Evolutionary conservation across 2,888 invertebrate genomes (phyloP).

Genomic region (Rambutsinella grinnellia): DNA sequence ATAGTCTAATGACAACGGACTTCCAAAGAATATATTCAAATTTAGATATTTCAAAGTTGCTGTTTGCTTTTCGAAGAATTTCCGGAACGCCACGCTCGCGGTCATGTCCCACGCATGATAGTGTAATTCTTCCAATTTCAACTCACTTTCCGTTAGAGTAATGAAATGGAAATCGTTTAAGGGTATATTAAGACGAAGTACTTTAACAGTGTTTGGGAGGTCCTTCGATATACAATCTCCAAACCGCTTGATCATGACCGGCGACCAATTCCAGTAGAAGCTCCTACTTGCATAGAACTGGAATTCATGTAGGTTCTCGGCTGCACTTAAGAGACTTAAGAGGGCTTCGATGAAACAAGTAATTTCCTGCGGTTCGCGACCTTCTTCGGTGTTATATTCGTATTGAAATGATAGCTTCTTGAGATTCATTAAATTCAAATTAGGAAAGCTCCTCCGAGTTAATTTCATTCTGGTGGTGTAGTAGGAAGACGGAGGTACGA

Average conservation of each 20-base stretch:
- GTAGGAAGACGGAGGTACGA: too few species aligned
- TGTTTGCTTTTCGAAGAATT: too few species aligned
- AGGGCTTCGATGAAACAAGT: conserved; percentile 26
- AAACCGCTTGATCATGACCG: too few species aligned
- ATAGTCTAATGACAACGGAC: not conserved
- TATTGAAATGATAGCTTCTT: not conserved
- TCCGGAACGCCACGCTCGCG: not conserved
- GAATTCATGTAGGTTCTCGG: too few species aligned
- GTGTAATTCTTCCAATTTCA: not conserved
- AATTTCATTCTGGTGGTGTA: not conserved
- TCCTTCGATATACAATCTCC: too few species aligned
- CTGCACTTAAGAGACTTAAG: too few species aligned
- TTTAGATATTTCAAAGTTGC: not conserved
- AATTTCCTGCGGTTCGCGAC: too few species aligned
- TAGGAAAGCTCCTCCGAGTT: not conserved
- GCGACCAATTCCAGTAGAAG: too few species aligned
- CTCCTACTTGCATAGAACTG: too few species aligned
- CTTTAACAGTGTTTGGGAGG: not conserved
- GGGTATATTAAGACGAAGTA: not conserved
- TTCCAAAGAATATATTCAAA: not conserved
- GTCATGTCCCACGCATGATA: not conserved
- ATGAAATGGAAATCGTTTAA: not conserved
- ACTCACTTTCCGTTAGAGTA: not conserved
- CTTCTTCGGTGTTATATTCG: too few species aligned
- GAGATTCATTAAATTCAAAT: not conserved